phyloP scores from a whole-genome alignment of 2,888 invertebrate genomes.

The Perizoma flavofasciatum region DNA sequence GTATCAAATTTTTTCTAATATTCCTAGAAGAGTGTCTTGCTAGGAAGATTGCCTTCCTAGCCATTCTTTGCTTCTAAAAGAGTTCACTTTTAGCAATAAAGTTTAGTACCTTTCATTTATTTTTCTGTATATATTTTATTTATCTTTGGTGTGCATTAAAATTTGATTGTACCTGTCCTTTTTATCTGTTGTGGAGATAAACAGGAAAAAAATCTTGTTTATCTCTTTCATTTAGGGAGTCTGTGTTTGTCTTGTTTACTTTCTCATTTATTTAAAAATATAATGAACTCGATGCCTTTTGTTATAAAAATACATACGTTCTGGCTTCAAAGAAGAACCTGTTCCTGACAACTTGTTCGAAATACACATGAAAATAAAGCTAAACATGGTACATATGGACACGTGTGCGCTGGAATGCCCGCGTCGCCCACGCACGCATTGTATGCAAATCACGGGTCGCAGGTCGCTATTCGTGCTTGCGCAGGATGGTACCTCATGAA shows the following conservation, averaged over 20 bases:
- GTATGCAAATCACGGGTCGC: slow-evolving; percentile 82
- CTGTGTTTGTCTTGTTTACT: background rate
- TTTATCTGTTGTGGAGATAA: too few species aligned
- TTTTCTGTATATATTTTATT: too few species aligned
- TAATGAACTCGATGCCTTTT: slow-evolving; percentile 19
- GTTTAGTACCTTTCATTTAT: too few species aligned
- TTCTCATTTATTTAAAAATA: slow-evolving; percentile 10
- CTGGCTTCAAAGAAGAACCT: slow-evolving; percentile 24
- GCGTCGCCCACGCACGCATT: slow-evolving; percentile 75
- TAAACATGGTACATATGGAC: slow-evolving; percentile 39
- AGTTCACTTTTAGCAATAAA: too few species aligned
- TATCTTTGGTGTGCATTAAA: too few species aligned
- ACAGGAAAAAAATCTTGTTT: too few species aligned
- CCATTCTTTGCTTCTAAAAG: too few species aligned
- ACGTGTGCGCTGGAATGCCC: slow-evolving; percentile 56
- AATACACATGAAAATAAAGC: slow-evolving; percentile 34
- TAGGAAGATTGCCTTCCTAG: too few species aligned
- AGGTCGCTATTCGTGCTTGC: slow-evolving; percentile 68
- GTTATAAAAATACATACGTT: slow-evolving; percentile 17
- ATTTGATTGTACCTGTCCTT: too few species aligned
- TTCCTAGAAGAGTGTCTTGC: too few species aligned
- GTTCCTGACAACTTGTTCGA: slow-evolving; percentile 30
- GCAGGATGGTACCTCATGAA: slow-evolving; percentile 38
- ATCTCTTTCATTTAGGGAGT: too few species aligned
- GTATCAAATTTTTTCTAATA: too few species aligned